These are phyloP conservation scores for Myotis findleyi DNA, from an alignment of 2,797 vertebrate genomes.

Conservation along the genomic window DNA sequence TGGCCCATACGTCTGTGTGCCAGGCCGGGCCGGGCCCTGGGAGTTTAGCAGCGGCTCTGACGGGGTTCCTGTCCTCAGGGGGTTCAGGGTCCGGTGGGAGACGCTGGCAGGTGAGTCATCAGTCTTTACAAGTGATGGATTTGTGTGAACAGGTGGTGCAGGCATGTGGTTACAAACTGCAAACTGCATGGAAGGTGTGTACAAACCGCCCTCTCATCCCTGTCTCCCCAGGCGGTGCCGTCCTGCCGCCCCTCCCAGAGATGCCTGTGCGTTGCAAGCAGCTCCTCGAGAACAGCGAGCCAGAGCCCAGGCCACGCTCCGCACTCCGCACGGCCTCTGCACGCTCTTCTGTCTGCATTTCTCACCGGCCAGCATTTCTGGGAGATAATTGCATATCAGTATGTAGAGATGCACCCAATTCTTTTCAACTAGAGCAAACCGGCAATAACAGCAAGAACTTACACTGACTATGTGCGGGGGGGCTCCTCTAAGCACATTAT, in stretches of 20 bases:
- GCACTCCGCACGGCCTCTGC: background rate
- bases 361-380: conserved; percentile 33
- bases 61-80: background rate
- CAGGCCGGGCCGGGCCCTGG: background rate
- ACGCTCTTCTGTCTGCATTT: background rate
- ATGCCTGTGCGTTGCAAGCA: background rate
- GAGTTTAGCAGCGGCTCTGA: background rate
- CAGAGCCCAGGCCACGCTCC: background rate
- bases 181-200: background rate
- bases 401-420: background rate
- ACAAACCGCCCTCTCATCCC: background rate
- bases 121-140: background rate
- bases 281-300: background rate
- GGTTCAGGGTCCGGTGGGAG: background rate
- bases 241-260: fast-evolving
- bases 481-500: background rate
- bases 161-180: background rate
- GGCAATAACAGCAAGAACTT: background rate
- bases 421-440: background rate
- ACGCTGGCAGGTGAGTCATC: background rate
- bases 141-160: background rate
- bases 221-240: background rate
- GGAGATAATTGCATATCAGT: background rate
- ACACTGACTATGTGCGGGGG: background rate
- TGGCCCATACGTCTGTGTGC: background rate